Evolutionary conservation across 2,113 vertebrate genomes (phyloP), one percentile per base, ranked within the genome.

Genomic region (Genyomyrus donnyi): DNA sequence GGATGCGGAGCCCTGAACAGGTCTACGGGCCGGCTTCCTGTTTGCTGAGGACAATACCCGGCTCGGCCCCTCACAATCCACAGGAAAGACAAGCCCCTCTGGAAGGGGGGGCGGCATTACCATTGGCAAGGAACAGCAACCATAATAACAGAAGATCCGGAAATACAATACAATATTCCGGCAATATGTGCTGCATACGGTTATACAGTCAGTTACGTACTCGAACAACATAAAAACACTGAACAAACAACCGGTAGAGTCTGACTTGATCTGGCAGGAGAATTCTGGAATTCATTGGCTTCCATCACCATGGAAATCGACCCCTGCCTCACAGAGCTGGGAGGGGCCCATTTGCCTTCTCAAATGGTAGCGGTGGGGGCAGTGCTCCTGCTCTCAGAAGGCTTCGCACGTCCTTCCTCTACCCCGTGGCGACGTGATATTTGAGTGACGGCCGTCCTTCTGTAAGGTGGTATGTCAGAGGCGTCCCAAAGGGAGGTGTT

Each of bases 31-130:
- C 27, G 46, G 49, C 92, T 94, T 94, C 90, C 93, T 92, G 92
- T 93, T 92, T 92, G 91, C 91, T 39, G 21, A 89, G 56, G 92
- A 94, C 93, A 93, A 94, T 92, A 92, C 93, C 58, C 92, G 88
- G 93, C 56, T 84, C 90, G 90, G 90, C 89, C 88, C 88, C 93
- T 89, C 92, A 92, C 85, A 84, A 90, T 92, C 86, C 39, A n/a
- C 45, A 48, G 90, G 91, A 87, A 87, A 56, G 50, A 52, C 27
- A 62, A 45, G 19, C 56, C 2, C 1, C 46, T 50, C 13, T 27
- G 49, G 10, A 70, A 27, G 62, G 62, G 62, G 62, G 27, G 62
- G n/a, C n/a, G 39, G 6, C 39, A 88, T 46, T 56, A 62, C 56
- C 89, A 13, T 27, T 15, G 35, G 87, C 83, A 86, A 80, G 87